A percentile compares a stretch with the other conserved stretches of the same genome.
These are phyloP conservation scores for Xiphophorus birchmanni DNA, from an alignment of 2,797 vertebrate genomes.

Conservation along the genomic window DNA sequence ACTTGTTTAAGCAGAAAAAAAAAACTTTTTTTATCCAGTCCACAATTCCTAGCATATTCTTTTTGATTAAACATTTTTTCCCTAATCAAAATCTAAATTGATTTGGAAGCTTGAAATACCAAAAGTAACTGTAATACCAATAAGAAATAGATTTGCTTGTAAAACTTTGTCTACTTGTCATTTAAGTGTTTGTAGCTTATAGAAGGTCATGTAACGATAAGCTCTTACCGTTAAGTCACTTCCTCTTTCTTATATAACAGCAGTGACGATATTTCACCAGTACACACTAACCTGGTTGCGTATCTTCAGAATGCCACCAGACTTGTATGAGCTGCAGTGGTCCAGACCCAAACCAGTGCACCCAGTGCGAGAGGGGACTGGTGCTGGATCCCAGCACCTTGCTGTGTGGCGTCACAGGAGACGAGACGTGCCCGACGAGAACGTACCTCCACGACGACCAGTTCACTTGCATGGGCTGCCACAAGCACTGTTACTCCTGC, in stretches of 20 bases:
- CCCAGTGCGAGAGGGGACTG: constrained; percentile 78
- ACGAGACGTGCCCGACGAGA: constrained; percentile 74
- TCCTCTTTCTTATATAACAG: not conserved
- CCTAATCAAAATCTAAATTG: not conserved
- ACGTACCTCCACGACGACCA: constrained; percentile 81
- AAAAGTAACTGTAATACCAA: not conserved
- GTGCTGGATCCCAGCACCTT: constrained; percentile 80
- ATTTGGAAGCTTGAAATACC: not conserved
- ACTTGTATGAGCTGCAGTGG: constrained; percentile 80
- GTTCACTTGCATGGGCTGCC: constrained; percentile 82
- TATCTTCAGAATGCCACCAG: constrained; percentile 81
- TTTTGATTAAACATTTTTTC: not conserved
- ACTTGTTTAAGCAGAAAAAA: not conserved
- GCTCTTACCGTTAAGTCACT: not conserved
- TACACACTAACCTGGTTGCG: not conserved
- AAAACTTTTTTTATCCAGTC: not conserved
- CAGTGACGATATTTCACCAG: not conserved
- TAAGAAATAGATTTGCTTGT: too few species aligned
- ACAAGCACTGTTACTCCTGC: constrained; percentile 78
- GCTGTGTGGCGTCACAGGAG: constrained; percentile 78
- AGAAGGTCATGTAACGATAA: not conserved
- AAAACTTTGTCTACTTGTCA: not conserved
- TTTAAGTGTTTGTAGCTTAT: not conserved
- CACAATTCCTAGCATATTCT: not conserved
- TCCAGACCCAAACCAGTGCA: constrained; percentile 79